Evolutionary conservation across 2,797 vertebrate species (phyloP).

Genomic region (Clarias pachynema): DNA sequence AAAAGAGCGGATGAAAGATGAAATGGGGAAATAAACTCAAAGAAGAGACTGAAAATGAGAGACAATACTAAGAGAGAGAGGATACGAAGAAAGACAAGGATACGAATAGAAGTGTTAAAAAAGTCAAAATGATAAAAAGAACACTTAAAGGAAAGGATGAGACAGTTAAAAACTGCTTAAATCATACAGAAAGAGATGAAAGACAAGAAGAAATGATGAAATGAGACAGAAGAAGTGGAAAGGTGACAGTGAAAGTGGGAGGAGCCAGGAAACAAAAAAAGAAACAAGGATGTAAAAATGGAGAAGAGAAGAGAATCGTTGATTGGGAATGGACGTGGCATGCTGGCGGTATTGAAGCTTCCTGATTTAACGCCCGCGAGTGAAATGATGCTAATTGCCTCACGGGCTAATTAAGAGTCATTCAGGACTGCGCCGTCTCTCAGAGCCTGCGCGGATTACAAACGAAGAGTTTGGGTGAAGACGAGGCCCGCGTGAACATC

Average conservation of each 20-base stretch:
- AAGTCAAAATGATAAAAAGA: too few relatives aligned
- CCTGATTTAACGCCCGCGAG: constrained; percentile 13
- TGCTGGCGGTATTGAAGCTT: neutral
- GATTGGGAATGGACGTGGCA: constrained; percentile 13
- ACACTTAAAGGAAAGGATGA: neutral
- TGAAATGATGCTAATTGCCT: constrained; percentile 26
- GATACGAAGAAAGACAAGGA: too few relatives aligned
- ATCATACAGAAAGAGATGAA: neutral
- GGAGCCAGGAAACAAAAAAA: neutral
- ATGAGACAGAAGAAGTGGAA: neutral
- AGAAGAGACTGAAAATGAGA: neutral
- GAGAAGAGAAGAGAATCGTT: neutral
- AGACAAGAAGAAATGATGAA: neutral
- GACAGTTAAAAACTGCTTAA: too few relatives aligned
- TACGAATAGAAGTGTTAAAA: neutral
- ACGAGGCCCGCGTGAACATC: neutral
- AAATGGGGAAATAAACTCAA: neutral
- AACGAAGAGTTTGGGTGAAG: constrained; percentile 5
- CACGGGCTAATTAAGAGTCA: constrained; percentile 28
- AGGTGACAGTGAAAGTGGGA: neutral
- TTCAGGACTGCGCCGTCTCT: neutral
- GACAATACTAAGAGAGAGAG: too few relatives aligned
- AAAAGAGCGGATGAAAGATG: neutral
- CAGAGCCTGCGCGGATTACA: neutral
- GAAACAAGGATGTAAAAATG: neutral